phyloP scores from a whole-genome alignment of 2,888 invertebrate species.

The Athrips mouffetella region DNA sequence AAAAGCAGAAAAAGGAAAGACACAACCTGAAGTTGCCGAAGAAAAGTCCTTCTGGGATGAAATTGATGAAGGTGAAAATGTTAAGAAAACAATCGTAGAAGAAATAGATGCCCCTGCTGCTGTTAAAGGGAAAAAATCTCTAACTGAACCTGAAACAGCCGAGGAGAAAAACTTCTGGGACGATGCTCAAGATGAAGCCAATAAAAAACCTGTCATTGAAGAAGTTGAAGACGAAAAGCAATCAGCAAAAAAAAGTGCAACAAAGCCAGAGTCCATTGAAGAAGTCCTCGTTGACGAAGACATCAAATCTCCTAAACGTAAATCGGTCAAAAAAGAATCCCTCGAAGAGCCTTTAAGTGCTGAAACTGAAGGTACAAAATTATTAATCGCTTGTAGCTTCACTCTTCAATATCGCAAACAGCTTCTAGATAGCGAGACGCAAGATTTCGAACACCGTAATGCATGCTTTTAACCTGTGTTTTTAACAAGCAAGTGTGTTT shows the following conservation, averaged over 20 bases:
- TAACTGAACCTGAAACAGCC: slow-evolving; percentile 36
- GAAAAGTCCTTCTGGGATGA: slow-evolving; percentile 49
- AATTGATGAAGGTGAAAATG: slow-evolving; percentile 30
- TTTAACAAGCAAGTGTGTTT: slow-evolving; percentile 73
- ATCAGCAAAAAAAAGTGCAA: slow-evolving; percentile 41
- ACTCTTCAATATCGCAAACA: slow-evolving; percentile 57
- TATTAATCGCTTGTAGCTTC: slow-evolving; percentile 57
- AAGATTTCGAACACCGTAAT: slow-evolving; percentile 53
- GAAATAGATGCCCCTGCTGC: slow-evolving; percentile 37
- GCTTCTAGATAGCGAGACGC: slow-evolving; percentile 58
- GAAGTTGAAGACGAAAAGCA: slow-evolving; percentile 45
- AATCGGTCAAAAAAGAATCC: slow-evolving; percentile 64
- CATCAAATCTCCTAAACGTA: slow-evolving; percentile 58
- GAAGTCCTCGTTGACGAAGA: slow-evolving; percentile 57
- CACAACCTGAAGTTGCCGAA: slow-evolving; percentile 36
- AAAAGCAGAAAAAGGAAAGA: slow-evolving; percentile 39
- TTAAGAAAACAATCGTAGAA: slow-evolving; percentile 32
- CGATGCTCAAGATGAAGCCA: slow-evolving; percentile 32
- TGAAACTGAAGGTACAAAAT: slow-evolving; percentile 71
- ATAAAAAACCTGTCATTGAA: slow-evolving; percentile 32
- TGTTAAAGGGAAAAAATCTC: slow-evolving; percentile 36
- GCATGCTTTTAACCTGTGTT: slow-evolving; percentile 71
- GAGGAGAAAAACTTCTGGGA: slow-evolving; percentile 48
- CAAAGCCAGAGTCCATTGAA: slow-evolving; percentile 52
- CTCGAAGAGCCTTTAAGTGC: slow-evolving; percentile 71